phyloP scores from a whole-genome alignment of 2,888 invertebrate species.

The Ptychoptera albimana region DNA sequence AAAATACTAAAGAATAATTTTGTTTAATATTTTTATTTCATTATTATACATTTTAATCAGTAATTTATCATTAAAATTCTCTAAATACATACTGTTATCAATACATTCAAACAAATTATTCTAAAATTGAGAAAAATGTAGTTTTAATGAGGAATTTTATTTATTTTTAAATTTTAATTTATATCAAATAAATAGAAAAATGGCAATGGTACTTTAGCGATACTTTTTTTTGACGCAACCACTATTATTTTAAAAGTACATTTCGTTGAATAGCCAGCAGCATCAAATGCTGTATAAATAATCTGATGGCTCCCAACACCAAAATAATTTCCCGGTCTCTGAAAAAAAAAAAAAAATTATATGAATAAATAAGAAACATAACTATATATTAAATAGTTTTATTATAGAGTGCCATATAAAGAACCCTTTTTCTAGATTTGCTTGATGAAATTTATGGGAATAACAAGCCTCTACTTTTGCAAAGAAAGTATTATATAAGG shows the following conservation, averaged over 20 bases:
- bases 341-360: slow-evolving; percentile 12
- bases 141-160: background rate
- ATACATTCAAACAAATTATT: background rate
- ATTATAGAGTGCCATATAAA: too few species aligned
- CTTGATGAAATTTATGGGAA: too few species aligned
- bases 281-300: slow-evolving; percentile 33
- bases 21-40: too few species aligned
- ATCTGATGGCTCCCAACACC: slow-evolving; percentile 31
- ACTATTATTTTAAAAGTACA: slow-evolving; percentile 28
- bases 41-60: background rate
- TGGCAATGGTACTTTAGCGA: slow-evolving; percentile 10
- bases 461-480: too few species aligned
- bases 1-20: background rate
- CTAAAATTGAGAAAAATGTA: background rate
- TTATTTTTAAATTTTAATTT: background rate
- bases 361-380: too few species aligned
- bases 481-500: too few species aligned
- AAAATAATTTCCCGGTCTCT: slow-evolving; percentile 31
- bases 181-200: slow-evolving; percentile 10
- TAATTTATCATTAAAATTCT: background rate
- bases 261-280: slow-evolving; percentile 31
- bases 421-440: too few species aligned
- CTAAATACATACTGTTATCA: background rate
- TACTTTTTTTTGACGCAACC: slow-evolving; percentile 10
- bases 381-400: too few species aligned